Conservation (phyloP, 2,113 vertebrate species). For the Rhabdornis inornatus region DNA sequence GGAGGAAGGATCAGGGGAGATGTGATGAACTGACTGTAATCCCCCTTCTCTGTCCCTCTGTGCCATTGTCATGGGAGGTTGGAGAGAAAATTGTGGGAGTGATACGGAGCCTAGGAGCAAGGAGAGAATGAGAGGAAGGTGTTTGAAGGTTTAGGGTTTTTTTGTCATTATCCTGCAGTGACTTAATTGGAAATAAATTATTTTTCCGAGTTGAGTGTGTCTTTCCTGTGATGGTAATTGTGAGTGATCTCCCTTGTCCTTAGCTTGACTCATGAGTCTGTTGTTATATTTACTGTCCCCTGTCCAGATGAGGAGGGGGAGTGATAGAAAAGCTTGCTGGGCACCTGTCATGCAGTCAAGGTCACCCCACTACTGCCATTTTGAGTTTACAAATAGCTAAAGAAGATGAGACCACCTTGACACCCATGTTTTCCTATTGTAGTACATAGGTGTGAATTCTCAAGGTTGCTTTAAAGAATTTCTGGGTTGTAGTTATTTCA, state of each 20-base stretch:
- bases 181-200: background rate
- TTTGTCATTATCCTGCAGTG: background rate
- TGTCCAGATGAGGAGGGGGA: background rate
- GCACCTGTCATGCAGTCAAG: background rate
- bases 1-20: background rate
- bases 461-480: background rate
- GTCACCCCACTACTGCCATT: background rate
- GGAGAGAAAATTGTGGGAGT: background rate
- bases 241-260: background rate
- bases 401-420: background rate
- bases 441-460: background rate
- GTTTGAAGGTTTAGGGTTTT: background rate
- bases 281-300: background rate
- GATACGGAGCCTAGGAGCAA: background rate
- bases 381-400: background rate
- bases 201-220: background rate
- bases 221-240: fast-evolving
- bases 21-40: background rate
- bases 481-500: background rate
- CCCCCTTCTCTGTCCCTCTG: background rate
- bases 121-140: background rate
- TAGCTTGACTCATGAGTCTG: fast-evolving
- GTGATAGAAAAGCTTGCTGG: background rate
- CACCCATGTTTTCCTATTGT: fast-evolving
- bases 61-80: background rate